A percentile compares a stretch with the other conserved stretches of the same genome.
phyloP scores from a whole-genome alignment of 1,140 invertebrate genomes.

The Drosophila sturtevanti region DNA sequence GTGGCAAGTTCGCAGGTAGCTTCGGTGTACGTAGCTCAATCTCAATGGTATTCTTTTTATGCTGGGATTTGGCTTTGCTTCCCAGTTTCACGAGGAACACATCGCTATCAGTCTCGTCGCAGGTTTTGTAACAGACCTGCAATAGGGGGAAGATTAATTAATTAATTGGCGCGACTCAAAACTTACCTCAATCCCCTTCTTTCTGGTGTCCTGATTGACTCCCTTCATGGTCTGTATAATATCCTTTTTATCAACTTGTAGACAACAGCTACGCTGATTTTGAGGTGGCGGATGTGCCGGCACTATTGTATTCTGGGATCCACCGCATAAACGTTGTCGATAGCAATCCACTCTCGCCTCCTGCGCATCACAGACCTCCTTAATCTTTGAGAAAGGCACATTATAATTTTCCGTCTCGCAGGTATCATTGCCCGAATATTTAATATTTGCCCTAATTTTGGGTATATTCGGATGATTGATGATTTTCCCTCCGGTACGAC shows the following conservation, averaged over 20 bases:
- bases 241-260: slow-evolving; percentile 71
- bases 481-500: slow-evolving; percentile 68
- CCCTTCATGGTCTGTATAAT: slow-evolving; percentile 73
- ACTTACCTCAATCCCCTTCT: slow-evolving; percentile 79
- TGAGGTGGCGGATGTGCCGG: slow-evolving; percentile 26
- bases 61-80: slow-evolving; percentile 66
- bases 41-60: slow-evolving; percentile 77
- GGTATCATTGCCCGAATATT: slow-evolving; percentile 74
- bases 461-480: slow-evolving; percentile 74
- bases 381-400: slow-evolving; percentile 75
- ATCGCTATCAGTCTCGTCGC: slow-evolving; percentile 80
- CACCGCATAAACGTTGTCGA: slow-evolving; percentile 54
- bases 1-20: slow-evolving; percentile 55
- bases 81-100: slow-evolving; percentile 81
- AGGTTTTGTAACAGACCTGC: slow-evolving; percentile 80
- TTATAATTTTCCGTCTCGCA: slow-evolving; percentile 67
- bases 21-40: slow-evolving; percentile 81
- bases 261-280: slow-evolving; percentile 59
- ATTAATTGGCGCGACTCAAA: too few relatives aligned
- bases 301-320: slow-evolving; percentile 18
- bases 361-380: slow-evolving; percentile 55
- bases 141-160: too few relatives aligned
- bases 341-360: slow-evolving; percentile 68
- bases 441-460: slow-evolving; percentile 76
- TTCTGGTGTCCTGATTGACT: slow-evolving; percentile 66